Conservation (phyloP, 1,140 invertebrate species). For the Temnothorax curvispinosus region DNA sequence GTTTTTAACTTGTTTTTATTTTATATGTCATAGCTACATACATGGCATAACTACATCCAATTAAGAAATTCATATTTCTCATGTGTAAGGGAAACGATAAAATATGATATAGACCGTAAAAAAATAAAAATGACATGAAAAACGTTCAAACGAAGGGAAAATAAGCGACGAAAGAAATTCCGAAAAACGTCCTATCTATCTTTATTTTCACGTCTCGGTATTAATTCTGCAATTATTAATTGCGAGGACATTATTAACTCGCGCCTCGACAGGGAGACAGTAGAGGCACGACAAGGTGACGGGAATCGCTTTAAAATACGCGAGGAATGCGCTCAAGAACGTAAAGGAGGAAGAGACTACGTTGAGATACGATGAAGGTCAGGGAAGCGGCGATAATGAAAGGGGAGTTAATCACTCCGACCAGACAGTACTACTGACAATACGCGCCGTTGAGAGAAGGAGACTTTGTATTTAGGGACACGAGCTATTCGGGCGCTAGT, state of each 20-base stretch:
- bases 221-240: conserved; percentile 74
- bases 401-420: conserved; percentile 71
- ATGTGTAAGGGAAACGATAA: not conserved
- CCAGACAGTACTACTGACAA: conserved; percentile 66
- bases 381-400: conserved; percentile 72
- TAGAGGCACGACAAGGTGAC: conserved; percentile 47
- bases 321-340: conserved; percentile 65
- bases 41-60: not conserved
- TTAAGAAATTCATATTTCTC: conserved; percentile 7
- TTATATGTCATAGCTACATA: not conserved
- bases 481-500: conserved; percentile 27
- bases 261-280: conserved; percentile 61
- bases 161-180: conserved; percentile 25
- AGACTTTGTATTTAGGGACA: conserved; percentile 32
- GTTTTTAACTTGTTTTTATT: not conserved
- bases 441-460: not conserved
- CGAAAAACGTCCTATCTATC: conserved; percentile 46
- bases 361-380: conserved; percentile 68
- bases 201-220: conserved; percentile 65
- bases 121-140: not conserved
- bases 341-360: conserved; percentile 43
- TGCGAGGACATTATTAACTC: conserved; percentile 70
- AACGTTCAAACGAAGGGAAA: not conserved
- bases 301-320: conserved; percentile 70
- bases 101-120: not conserved